Conservation (phyloP, 2,113 vertebrate species). For the Pterophyllum scalare region DNA sequence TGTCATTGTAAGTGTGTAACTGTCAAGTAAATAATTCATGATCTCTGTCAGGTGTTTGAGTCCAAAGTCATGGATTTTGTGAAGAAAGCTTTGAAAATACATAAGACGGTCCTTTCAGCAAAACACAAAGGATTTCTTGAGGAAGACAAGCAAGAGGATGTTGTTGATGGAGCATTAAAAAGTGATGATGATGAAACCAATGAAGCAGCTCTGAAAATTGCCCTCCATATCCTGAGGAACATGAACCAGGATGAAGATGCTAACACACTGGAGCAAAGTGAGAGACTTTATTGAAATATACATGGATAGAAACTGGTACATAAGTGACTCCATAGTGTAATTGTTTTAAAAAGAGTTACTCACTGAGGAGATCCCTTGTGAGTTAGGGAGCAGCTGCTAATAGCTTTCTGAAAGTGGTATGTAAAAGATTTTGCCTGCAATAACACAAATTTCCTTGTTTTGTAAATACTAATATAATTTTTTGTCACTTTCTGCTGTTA, state of each 20-base stretch:
- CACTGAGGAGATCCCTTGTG: too few relatives aligned
- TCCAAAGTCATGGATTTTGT: background rate
- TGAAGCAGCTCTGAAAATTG: constrained; percentile 10
- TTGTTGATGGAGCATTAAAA: background rate
- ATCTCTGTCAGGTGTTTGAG: constrained; percentile 13
- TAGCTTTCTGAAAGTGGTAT: too few relatives aligned
- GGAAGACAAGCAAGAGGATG: background rate
- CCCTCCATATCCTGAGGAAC: constrained; percentile 6
- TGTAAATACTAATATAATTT: too few relatives aligned
- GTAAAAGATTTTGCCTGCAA: too few relatives aligned
- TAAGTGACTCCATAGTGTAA: too few relatives aligned
- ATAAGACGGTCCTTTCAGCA: background rate
- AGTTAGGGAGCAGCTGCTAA: too few relatives aligned
- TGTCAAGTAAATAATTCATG: background rate
- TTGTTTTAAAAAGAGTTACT: too few relatives aligned
- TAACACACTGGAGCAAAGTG: constrained; percentile 6
- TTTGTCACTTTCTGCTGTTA: background rate
- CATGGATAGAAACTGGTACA: too few relatives aligned
- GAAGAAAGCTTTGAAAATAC: background rate
- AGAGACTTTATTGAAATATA: background rate
- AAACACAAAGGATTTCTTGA: background rate
- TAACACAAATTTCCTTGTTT: too few relatives aligned
- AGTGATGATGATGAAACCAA: background rate
- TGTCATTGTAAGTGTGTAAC: background rate
- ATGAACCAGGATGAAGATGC: constrained; percentile 8